Base-by-base conservation (phyloP, 2,797 vertebrate species). In the Aldrovandia affinis region DNA sequence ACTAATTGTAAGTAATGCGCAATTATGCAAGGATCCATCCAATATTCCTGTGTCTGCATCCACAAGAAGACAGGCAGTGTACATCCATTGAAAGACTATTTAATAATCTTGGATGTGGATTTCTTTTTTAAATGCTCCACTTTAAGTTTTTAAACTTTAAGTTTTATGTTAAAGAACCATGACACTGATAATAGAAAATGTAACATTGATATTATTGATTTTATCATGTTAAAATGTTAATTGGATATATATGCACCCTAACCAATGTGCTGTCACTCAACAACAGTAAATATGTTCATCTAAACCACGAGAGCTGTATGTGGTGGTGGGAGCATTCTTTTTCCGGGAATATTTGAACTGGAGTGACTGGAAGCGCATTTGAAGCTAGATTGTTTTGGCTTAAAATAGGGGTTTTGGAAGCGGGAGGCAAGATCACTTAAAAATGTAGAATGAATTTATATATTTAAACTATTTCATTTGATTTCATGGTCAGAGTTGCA, bases 401-500 rank as follows among this genome's bases (percentile, higher is more conserved):
- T 59, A n/a, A 68, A 59, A 4, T 3, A 28, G 39, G 55, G 57
- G 39, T 81, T 33, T 65, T 54, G 22, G 47, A 78, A 77, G 15
- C 81, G 80, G 83, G 68, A 52, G 73, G 57, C n/a, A 61, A 47
- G 68, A 63, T 80, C 25, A 18, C 20, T 75, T 54, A 79, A 68
- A 78, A 25, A 9, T 82, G 65, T 84, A 39, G 18, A 30, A 36
- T 83, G 61, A 59, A 75, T 59, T 81, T 68, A 36, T 78, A n/a
- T 85, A 61, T 39, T 78, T 77, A 10, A 4, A 78, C 44, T 36
- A 42, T 50, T 82, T 80, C 36, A 68, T 63, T 59, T 81, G 22
- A 77, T 78, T 73, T 78, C 44, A 85, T 39, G 54, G 28, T 68
- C 65, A 47, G 77, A 83, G 39, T 44, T 73, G 85, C 61, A 30